Base-by-base conservation (phyloP, 2,113 vertebrate species). In the Emydocephalus ijimae region DNA sequence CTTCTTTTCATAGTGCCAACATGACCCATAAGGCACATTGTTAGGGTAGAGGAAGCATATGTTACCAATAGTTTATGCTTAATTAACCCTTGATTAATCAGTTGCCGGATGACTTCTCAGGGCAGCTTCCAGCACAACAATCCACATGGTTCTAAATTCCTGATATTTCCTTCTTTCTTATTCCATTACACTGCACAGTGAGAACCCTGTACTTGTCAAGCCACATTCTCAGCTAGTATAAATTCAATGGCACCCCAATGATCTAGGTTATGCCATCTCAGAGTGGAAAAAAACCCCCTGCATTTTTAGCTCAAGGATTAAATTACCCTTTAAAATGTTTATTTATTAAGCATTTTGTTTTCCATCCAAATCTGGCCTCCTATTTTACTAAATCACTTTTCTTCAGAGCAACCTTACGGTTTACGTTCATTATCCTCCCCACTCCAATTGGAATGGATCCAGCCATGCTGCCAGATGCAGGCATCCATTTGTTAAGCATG, bases 401-500 rank as follows among this genome's bases (percentile, higher is more conserved):
- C 85, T 91, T 91, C 23, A 48, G 91, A 93, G 92, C 93, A 96
- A 96, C 95, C 95, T 97, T 43, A 96, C 92, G n/a, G 94, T 57
- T 69, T 94, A 74, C 0, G 81, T 91, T 11, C 39, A 92, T 86
- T 52, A 64, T 92, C 91, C 69, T 85, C 18, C 88, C 4, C 0
- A 56, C 20, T 91, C 93, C 98, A 97, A 97, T 98, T 98, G 98
- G 98, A 97, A 98, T 98, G 97, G 98, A 87, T 95, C 74, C 90
- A 74, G 88, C 90, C 87, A 87, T 95, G 95, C 92, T 55, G 95
- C 96, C 85, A 96, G 95, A 98, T 97, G 96, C 89, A 0, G 96
- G 97, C 98, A 96, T 98, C 97, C 97, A 98, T 98, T 98, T 98
- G 98, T 98, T 98, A 98, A 97, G 96, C 86, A 93, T 92, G 74